phyloP scores from a whole-genome alignment of 2,888 invertebrate genomes.

The Lucinisca nassula region DNA sequence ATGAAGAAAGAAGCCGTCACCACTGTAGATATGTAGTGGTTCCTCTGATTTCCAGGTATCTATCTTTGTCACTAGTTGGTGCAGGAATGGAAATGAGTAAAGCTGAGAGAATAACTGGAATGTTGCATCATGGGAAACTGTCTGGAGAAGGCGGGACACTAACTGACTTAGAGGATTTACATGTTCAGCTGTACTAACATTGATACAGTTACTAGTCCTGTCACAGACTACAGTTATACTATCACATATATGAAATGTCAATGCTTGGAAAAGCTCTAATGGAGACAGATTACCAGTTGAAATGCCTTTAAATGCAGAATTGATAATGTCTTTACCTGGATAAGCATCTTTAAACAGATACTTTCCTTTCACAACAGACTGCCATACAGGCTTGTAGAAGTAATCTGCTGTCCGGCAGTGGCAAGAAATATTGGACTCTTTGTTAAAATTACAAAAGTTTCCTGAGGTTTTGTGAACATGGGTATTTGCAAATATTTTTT shows the following conservation, averaged over 20 bases:
- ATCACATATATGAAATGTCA: background rate
- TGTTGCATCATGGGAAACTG: conserved; percentile 32
- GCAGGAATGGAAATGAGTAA: conserved; percentile 59
- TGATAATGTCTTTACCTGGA: conserved; percentile 22
- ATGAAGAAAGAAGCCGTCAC: conserved; percentile 46
- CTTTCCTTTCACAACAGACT: conserved; percentile 42
- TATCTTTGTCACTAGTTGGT: conserved; percentile 26
- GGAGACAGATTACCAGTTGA: conserved; percentile 12
- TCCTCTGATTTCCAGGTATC: background rate
- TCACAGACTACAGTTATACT: background rate
- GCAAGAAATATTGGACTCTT: conserved; percentile 27
- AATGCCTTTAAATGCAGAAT: conserved; percentile 19
- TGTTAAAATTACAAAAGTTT: conserved; percentile 57
- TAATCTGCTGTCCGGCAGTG: conserved; percentile 40
- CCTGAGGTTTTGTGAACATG: conserved; percentile 62
- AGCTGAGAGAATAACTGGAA: conserved; percentile 53
- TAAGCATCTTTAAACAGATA: conserved; percentile 56
- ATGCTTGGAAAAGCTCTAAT: background rate
- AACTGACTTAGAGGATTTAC: background rate
- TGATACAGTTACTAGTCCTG: background rate
- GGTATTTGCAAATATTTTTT: conserved; percentile 70
- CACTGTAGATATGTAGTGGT: conserved; percentile 42
- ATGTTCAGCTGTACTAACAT: background rate
- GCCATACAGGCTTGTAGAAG: conserved; percentile 27
- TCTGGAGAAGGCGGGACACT: conserved; percentile 18